Conservation (phyloP, 92 coral and sea anemone species). For the Galaxea fascicularis region DNA sequence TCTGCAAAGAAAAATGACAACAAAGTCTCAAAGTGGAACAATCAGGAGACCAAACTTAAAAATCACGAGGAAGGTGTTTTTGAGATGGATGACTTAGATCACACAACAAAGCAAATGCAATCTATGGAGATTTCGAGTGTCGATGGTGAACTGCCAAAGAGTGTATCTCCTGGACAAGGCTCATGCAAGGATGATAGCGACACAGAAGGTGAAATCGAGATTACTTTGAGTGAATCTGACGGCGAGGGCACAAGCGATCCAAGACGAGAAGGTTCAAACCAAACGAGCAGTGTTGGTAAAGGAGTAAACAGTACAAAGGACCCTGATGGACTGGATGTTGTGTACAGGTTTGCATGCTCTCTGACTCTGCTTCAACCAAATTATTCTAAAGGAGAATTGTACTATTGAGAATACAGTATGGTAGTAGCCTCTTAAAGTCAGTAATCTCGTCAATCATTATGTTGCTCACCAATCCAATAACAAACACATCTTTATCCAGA, state of each 20-base stretch:
- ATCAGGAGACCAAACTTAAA: not conserved
- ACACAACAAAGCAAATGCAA: conserved; percentile 31
- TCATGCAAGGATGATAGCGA: not conserved
- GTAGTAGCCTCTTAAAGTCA: too few species aligned
- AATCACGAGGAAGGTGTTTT: conserved; percentile 62
- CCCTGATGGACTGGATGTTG: not conserved
- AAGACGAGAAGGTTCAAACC: not conserved
- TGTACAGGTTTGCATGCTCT: not conserved
- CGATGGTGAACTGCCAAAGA: not conserved
- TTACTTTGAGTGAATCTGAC: conserved; percentile 11
- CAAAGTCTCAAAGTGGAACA: not conserved
- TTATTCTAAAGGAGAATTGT: too few species aligned
- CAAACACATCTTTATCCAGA: too few species aligned
- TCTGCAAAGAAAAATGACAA: not conserved
- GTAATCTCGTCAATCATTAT: too few species aligned
- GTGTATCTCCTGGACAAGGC: not conserved
- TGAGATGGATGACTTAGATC: conserved; percentile 75
- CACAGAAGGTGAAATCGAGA: conserved; percentile 8
- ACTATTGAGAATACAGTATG: too few species aligned
- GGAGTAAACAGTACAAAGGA: not conserved
- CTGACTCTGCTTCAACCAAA: not conserved
- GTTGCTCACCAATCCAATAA: too few species aligned
- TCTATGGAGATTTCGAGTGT: not conserved
- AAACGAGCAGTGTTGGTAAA: not conserved
- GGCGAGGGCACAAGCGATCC: not conserved